Base-by-base conservation (phyloP, 2,888 invertebrate genomes). In the Tetragnatha montana region DNA sequence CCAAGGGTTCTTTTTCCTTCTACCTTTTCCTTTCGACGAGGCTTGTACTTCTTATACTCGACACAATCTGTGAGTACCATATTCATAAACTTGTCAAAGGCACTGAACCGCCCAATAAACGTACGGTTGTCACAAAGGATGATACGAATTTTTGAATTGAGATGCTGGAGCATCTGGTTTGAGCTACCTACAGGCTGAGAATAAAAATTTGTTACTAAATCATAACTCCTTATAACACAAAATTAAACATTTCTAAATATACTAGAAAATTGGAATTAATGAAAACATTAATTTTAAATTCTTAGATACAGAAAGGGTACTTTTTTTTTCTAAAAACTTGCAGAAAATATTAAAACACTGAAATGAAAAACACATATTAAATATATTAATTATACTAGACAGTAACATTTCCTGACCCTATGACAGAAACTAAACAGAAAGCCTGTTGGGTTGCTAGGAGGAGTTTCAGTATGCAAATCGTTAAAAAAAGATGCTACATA, bases 51-150 rank as follows among this genome's bases (percentile, higher is more conserved):
- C 68, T 76, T 90, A n/a, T 87, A 83, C 49, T 90, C 90, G 0
- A 68, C 21, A 60, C 75, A 75, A 12, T 87, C 71, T 14, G 50
- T 69, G 0, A 90, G 76, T 3, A 90, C 87, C 8, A 90, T 0
- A 22, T 90, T 90, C 90, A 90, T 90, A 17, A 81, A 75, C 19
- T 90, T 87, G 19, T 90, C 90, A 70, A 81, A 90, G 0, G 90
- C 87, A 0, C 50, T 17, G 49, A 90, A 84, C 10, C 73, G 76
- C 0, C 90, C 90, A 21, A 90, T 81, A 10, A 90, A 90, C 0
- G 90, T 90, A 0, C 90, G 80, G 14, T 76, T 81, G 22, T 90
- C 87, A 60, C 90, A 87, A 1, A 90, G 69, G 6, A 90, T 87
- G 17, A 87, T n/a, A 47, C 90, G 8, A 83, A 90, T 87, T 14